Base-by-base conservation (phyloP, 2,888 invertebrate species). In the Cinara cedri region DNA sequence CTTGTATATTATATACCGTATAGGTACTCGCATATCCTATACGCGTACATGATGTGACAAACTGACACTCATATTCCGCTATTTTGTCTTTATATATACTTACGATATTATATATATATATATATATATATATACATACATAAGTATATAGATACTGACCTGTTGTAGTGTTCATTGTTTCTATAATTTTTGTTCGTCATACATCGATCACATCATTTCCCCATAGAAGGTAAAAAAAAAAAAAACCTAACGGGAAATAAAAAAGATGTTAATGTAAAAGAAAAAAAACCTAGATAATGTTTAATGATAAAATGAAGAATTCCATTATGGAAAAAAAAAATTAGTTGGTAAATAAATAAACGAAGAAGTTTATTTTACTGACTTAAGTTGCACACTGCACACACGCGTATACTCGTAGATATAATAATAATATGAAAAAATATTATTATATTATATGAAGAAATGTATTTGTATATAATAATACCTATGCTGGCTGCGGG, bases 141-240 rank as follows among this genome's bases (percentile, higher is more conserved):
- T n/a, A n/a, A n/a, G n/a, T 34, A 34, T 34, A 6, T 34, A 34
- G 34, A 49, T 51, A 62, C 26, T 62, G 60, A 72, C 46, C 72
- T 46, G 46, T 9, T 34, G 34, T 34, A 24, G 24, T 26, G 57
- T 72, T 63, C 72, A 62, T 74, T 74, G 62, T 74, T 63, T 74
- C 51, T 51, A 34, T 34, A 74, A 74, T 74, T 74, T 34, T 51
- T 51, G 62, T 74, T 51, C 62, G 72, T 74, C 72, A 62, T 62
- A 63, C 62, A 74, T 74, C 51, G 72, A 74, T 74, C 72, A 63
- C 51, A 34, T 34, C 34, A 34, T 63, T 19, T 62, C 51, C 51
- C 21, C 51, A 70, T 19, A 72, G 1, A 74, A 51, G 49, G 62
- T 49, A 19, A 74, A 72, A 62, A 34, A 72, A 16, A 66, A 42